These are phyloP conservation scores for Otocyon megalotis DNA, from an alignment of 2,113 vertebrate genomes.

Conservation along the genomic window DNA sequence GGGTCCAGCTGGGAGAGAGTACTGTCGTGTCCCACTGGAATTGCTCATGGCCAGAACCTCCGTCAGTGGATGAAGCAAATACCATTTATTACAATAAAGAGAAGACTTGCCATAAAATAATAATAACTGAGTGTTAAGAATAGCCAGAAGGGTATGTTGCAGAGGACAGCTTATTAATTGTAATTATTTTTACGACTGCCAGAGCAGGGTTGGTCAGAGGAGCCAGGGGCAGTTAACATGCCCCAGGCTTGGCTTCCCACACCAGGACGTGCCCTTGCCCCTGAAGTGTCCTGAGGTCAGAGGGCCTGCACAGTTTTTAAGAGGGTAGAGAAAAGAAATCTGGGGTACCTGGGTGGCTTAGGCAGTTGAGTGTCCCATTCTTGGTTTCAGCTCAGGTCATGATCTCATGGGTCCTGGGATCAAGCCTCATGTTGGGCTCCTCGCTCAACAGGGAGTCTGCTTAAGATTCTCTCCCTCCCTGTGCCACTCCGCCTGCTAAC, in stretches of 20 bases:
- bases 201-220: background rate
- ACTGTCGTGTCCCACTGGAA: rapidly evolving
- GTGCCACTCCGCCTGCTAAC: background rate
- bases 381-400: background rate
- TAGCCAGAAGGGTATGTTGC: background rate
- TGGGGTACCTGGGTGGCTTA: background rate
- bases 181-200: background rate
- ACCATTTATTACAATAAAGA: background rate
- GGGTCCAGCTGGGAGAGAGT: background rate
- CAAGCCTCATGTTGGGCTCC: background rate
- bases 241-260: background rate
- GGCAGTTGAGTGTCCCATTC: background rate
- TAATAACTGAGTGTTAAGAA: background rate
- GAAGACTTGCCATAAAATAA: background rate
- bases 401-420: background rate
- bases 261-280: rapidly evolving
- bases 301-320: background rate
- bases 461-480: background rate
- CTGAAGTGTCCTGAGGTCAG: background rate
- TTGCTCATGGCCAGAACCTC: background rate
- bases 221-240: rapidly evolving
- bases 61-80: background rate
- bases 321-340: background rate
- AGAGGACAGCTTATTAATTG: background rate
- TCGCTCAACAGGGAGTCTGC: background rate